Percentiles rank a stretch among this genome's conserved stretches.
These are phyloP conservation scores for Tenthredo livida DNA, from an alignment of 2,888 invertebrate species.

Conservation along the genomic window DNA sequence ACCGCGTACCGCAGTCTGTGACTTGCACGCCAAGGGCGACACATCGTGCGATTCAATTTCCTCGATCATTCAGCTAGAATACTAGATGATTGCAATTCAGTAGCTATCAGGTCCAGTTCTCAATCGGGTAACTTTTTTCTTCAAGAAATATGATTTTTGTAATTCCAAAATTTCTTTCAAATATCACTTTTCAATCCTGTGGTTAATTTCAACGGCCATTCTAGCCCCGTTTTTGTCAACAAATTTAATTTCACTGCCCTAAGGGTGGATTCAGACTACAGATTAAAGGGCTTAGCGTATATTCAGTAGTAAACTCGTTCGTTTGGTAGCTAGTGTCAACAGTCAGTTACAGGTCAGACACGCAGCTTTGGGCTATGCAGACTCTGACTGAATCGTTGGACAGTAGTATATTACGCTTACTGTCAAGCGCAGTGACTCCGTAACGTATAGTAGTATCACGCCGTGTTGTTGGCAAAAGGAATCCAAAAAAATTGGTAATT, in stretches of 20 bases:
- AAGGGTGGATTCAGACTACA: not conserved
- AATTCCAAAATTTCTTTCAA: not conserved
- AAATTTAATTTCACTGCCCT: not conserved
- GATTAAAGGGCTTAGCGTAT: not conserved
- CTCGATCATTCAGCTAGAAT: not conserved
- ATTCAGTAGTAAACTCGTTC: not conserved
- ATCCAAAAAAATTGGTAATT: not conserved
- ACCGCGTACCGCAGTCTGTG: slow-evolving; percentile 36
- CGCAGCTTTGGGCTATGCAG: not conserved
- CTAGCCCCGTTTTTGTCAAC: not conserved
- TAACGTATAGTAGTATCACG: not conserved
- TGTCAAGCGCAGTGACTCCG: slow-evolving; percentile 15
- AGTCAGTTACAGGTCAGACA: slow-evolving; percentile 41
- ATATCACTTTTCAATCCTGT: not conserved
- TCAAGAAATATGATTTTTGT: not conserved
- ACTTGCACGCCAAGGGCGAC: slow-evolving; percentile 33
- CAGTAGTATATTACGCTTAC: slow-evolving; percentile 35
- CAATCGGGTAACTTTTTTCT: too few relatives aligned
- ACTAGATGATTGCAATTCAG: not conserved
- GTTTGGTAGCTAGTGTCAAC: slow-evolving; percentile 19
- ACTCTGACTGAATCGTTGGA: slow-evolving; percentile 21
- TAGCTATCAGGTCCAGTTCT: not conserved
- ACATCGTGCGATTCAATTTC: slow-evolving; percentile 6
- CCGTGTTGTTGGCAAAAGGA: not conserved
- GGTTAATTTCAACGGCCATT: not conserved